Evolutionary conservation across 2,113 vertebrate genomes (phyloP).

Genomic region (Nothoprocta perdicaria): DNA sequence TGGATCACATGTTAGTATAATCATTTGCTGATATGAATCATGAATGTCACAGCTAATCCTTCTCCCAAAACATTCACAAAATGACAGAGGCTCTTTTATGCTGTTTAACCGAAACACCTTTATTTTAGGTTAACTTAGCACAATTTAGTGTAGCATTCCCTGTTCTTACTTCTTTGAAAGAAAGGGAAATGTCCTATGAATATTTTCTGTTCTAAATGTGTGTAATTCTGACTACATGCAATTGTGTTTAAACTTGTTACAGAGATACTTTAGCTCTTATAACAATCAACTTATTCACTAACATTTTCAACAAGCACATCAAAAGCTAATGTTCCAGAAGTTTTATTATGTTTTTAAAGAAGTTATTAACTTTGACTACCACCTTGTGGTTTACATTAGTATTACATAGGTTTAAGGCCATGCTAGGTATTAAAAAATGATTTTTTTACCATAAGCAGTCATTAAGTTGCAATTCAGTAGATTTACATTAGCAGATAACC

Average conservation of each 20-base stretch:
- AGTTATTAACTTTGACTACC: conserved; percentile 84
- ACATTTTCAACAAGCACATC: conserved; percentile 54
- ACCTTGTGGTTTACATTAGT: conserved; percentile 79
- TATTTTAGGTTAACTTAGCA: conserved; percentile 31
- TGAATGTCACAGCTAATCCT: neutral
- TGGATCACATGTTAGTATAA: conserved; percentile 36
- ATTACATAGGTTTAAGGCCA: conserved; percentile 68
- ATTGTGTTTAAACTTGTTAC: conserved; percentile 3
- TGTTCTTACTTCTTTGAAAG: neutral
- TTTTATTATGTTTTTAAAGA: conserved; percentile 48
- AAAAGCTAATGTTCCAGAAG: conserved; percentile 13
- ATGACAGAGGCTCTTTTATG: neutral
- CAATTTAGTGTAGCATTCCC: neutral
- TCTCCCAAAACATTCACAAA: conserved; percentile 15
- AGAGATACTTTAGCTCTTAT: conserved; percentile 16
- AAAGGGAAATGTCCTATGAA: neutral
- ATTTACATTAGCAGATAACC: conserved; percentile 14
- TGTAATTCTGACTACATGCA: conserved; percentile 17
- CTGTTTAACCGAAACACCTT: neutral
- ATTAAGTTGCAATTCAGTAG: conserved; percentile 5
- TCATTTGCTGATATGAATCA: conserved; percentile 45
- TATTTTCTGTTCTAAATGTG: neutral
- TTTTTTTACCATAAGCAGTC: conserved; percentile 1
- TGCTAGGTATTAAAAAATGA: neutral
- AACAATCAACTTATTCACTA: conserved; percentile 45